Evolutionary conservation across 2,888 invertebrate species (phyloP).

Genomic region (Seladonia tumulorum): DNA sequence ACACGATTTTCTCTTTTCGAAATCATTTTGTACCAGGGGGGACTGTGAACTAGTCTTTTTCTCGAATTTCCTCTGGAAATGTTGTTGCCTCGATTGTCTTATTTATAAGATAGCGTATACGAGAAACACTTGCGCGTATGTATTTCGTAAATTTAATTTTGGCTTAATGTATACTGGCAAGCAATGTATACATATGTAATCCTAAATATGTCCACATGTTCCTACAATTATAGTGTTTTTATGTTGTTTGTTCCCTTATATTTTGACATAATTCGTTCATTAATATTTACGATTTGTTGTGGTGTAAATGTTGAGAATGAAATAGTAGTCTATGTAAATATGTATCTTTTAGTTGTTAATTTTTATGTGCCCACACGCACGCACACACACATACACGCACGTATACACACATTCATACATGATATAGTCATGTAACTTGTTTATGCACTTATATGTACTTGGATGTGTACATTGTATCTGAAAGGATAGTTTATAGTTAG

Average conservation of each 20-base stretch:
- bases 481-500: neutral
- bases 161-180: constrained; percentile 52
- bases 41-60: constrained; percentile 13
- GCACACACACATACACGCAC: neutral
- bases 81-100: constrained; percentile 47
- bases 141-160: constrained; percentile 60
- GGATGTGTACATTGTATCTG: constrained; percentile 8
- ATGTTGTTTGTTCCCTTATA: constrained; percentile 19
- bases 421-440: neutral
- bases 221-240: constrained; percentile 48
- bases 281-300: neutral
- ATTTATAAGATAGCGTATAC: constrained; percentile 53
- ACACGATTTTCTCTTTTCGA: neutral
- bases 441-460: constrained; percentile 11
- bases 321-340: constrained; percentile 17
- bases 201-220: constrained; percentile 40
- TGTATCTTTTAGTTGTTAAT: constrained; percentile 24
- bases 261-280: constrained; percentile 6
- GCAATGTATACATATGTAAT: constrained; percentile 40
- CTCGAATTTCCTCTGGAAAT: constrained; percentile 27
- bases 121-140: constrained; percentile 31
- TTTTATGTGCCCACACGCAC: neutral
- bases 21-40: constrained; percentile 13
- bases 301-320: neutral
- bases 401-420: neutral